Evolutionary conservation across 1,140 invertebrate genomes (phyloP).

Genomic region (Pseudomyrmex pallidus): DNA sequence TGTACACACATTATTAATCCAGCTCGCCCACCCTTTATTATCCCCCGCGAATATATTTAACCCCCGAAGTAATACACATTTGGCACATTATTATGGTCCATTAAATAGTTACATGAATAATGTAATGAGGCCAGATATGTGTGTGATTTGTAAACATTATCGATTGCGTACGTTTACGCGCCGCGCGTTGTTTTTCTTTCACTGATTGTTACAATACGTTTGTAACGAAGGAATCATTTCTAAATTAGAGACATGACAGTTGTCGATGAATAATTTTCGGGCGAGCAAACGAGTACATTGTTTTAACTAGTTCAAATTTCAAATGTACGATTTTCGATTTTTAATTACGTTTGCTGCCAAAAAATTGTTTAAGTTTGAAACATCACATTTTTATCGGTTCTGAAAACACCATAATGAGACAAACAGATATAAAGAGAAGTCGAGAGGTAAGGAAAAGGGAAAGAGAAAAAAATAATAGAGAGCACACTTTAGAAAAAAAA

Average conservation of each 20-base stretch:
- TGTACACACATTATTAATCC: conserved; percentile 35
- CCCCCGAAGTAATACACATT: conserved; percentile 33
- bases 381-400: neutral
- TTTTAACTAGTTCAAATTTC: neutral
- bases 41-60: conserved; percentile 41
- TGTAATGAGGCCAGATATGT: conserved; percentile 30
- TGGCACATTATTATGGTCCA: conserved; percentile 30
- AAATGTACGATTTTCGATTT: neutral
- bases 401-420: neutral
- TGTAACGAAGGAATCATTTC: too few relatives aligned
- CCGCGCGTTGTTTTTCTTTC: neutral
- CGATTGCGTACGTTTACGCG: neutral
- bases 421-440: neutral
- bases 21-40: neutral
- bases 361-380: neutral
- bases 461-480: neutral
- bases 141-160: conserved; percentile 42
- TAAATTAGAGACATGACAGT: conserved; percentile 21
- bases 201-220: too few relatives aligned
- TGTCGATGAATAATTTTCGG: conserved; percentile 2
- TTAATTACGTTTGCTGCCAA: neutral
- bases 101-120: conserved; percentile 55
- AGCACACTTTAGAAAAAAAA: conserved; percentile 43
- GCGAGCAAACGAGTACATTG: neutral
- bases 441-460: neutral